phyloP scores from a whole-genome alignment of 2,888 invertebrate genomes.

The Glaucopsyche alexis region DNA sequence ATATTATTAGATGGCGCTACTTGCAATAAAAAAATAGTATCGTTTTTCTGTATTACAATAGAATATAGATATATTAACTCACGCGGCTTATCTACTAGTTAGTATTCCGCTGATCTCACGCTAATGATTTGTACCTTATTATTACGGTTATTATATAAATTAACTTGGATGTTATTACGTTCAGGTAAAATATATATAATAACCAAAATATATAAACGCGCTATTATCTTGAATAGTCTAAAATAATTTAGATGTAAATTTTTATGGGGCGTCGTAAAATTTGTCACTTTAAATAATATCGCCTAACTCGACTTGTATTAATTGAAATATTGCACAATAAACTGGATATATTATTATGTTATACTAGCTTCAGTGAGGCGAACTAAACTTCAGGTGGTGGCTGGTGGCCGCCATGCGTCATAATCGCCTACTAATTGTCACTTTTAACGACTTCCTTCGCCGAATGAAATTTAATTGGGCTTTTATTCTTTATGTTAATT shows the following conservation, averaged over 20 bases:
- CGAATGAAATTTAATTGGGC: background rate
- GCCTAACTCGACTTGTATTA: background rate
- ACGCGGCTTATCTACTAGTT: no score
- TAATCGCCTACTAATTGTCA: constrained; percentile 23
- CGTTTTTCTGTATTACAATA: no score
- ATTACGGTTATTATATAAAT: no score
- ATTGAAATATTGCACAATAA: constrained; percentile 13
- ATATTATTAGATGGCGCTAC: no score
- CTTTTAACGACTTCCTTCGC: constrained; percentile 21
- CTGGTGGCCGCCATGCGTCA: background rate
- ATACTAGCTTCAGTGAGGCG: background rate
- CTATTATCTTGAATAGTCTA: background rate
- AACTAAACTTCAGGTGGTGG: constrained; percentile 5
- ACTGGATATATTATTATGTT: background rate
- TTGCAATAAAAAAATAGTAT: no score
- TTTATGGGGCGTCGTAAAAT: constrained; percentile 9
- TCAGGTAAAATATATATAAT: no score
- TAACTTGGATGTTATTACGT: no score
- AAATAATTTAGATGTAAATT: constrained; percentile 8
- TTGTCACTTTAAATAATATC: background rate
- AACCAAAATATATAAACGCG: no score
- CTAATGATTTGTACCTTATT: no score
- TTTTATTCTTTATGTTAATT: constrained; percentile 7
- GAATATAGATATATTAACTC: no score
- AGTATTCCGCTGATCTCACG: no score